Conservation (phyloP, 2,888 invertebrate genomes). For the Phytoseiulus persimilis region DNA sequence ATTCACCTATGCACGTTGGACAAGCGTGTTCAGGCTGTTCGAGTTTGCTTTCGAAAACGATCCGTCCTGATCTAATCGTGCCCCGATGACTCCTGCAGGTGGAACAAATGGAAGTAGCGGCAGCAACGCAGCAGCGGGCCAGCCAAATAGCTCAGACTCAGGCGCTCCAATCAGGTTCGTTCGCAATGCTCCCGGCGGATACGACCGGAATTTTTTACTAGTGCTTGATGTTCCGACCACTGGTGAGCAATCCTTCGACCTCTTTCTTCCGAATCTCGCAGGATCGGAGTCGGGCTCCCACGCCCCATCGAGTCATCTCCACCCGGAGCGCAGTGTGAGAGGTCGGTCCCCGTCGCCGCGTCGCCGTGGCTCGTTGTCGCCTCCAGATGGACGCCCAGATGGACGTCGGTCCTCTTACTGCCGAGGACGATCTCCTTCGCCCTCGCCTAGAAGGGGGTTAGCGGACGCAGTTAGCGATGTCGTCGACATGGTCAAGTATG, state of each 20-base stretch:
- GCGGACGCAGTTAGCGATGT: constrained; percentile 94
- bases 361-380: constrained; percentile 39
- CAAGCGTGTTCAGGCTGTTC: not conserved
- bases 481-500: constrained; percentile 87
- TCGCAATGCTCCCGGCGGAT: not conserved
- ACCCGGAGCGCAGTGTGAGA: constrained; percentile 39
- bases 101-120: constrained; percentile 39
- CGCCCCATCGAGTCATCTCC: constrained; percentile 38
- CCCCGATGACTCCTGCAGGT: not conserved
- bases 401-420: constrained; percentile 48
- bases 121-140: constrained; percentile 39
- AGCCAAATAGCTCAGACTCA: constrained; percentile 38
- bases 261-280: not conserved
- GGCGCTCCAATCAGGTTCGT: constrained; percentile 29
- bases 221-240: too few species aligned
- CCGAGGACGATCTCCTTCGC: constrained; percentile 55
- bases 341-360: constrained; percentile 39
- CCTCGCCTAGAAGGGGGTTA: constrained; percentile 62
- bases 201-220: too few species aligned
- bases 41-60: not conserved
- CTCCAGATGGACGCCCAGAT: constrained; percentile 38
- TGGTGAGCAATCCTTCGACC: not conserved
- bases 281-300: constrained; percentile 36
- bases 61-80: not conserved
- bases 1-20: not conserved